Base-by-base conservation (phyloP, 2,113 vertebrate species). In the Pseudonaja textilis region DNA sequence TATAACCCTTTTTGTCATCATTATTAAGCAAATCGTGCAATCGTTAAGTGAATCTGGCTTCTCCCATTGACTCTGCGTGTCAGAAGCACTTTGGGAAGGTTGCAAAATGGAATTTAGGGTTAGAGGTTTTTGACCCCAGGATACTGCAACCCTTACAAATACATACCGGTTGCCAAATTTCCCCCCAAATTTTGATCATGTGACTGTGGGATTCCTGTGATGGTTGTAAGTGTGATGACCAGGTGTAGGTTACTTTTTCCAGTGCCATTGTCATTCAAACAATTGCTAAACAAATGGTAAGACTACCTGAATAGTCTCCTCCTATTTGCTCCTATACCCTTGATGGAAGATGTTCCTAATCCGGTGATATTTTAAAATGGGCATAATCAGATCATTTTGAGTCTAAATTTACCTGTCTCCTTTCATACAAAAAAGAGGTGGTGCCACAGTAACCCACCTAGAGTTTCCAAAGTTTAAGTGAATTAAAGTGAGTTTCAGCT, bases 401-500 rank as follows among this genome's bases (percentile, higher is more conserved):
- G 69, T 39, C 34, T 42, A 81, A 22, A 42, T 22, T 22, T 81
- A 81, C 34, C 3, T 81, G 18, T 7, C 34, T 81, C 39, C 25
- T 56, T 29, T 9, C 23, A 88, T 8, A 52, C 11, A 23, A 5
- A 34, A 69, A 57, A 3, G 81, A 16, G 45, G 34, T 29, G 7
- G n/a, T 85, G 22, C 26, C 47, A 39, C 12, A 39, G 2, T 56
- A 54, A 23, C 61, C 34, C 11, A 54, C 42, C n/a, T 93, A 74
- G 89, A 94, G 93, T 88, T 93, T 96, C 95, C 92, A 47, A 93
- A 91, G 86, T 93, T 89, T 85, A 57, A 94, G 94, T 45, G 96
- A 87, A 95, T 94, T 94, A 91, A 92, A 91, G 95, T 45, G 14
- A 96, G 95, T 93, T 96, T 95, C 93, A 34, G 92, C 61, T 92